These are phyloP conservation scores for Priocnemis perturbator DNA, from an alignment of 2,888 invertebrate genomes.

Conservation along the genomic window DNA sequence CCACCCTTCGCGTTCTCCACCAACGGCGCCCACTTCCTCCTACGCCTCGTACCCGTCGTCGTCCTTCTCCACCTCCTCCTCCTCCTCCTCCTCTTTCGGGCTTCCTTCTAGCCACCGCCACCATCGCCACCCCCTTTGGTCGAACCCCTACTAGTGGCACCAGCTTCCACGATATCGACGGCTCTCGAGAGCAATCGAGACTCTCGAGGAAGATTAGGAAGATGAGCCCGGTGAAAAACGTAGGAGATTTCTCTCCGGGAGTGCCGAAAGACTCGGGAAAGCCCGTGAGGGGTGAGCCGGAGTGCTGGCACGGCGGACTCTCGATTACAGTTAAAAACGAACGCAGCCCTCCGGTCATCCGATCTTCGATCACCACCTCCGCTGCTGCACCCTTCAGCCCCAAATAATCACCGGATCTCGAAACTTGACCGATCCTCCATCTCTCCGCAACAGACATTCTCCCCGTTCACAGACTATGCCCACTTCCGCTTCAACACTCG, in stretches of 20 bases:
- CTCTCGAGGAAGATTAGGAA: constrained; percentile 64
- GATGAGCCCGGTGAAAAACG: constrained; percentile 62
- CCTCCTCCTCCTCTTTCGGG: constrained; percentile 11
- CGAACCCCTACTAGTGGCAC: constrained; percentile 20
- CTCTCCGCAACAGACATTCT: too few species aligned
- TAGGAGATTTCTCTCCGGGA: constrained; percentile 36
- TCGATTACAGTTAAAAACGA: constrained; percentile 21
- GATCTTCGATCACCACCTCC: too few species aligned
- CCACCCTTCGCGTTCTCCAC: constrained; percentile 15
- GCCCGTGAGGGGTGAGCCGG: neutral
- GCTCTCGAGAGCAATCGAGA: constrained; percentile 37
- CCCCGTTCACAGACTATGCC: too few species aligned
- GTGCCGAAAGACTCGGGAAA: constrained; percentile 1
- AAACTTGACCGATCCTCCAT: too few species aligned
- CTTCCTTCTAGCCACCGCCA: constrained; percentile 3
- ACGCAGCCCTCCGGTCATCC: constrained; percentile 1
- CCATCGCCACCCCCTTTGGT: neutral
- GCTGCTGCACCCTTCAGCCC: too few species aligned
- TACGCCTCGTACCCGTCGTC: constrained; percentile 13
- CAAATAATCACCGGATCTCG: too few species aligned
- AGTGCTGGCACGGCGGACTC: constrained; percentile 7
- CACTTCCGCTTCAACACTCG: too few species aligned
- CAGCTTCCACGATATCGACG: constrained; percentile 58
- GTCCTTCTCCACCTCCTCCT: constrained; percentile 13
- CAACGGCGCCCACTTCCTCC: constrained; percentile 11